Evolutionary conservation across 2,113 vertebrate species (phyloP), one percentile per base, ranked within the genome.

Genomic region (Turdus rufiventris): DNA sequence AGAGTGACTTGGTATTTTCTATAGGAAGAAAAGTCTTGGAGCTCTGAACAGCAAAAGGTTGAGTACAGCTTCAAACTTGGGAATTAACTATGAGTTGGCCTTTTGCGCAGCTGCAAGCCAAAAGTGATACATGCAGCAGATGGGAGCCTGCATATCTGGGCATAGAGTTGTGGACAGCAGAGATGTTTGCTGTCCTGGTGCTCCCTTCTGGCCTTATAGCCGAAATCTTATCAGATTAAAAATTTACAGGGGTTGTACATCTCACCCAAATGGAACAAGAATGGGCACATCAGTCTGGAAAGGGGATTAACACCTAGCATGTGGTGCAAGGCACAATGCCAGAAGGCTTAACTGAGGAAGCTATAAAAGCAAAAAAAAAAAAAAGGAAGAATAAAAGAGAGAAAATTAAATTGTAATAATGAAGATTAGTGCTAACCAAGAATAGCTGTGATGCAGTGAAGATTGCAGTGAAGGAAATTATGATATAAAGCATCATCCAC

Each of bases 271-370:
- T 33, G 73, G 36, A 91, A 83, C 75, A 94, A 78, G 91, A 92
- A 92, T 8, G 31, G 63, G 75, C 89, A 88, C 18, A 78, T 62
- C 20, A 5, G 70, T 87, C 81, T 85, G 70, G 77, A 91, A 93
- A 89, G 40, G 42, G 40, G 73, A 95, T 85, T 89, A 96, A 91
- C 68, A 92, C 60, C 51, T 87, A 71, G n/a, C 21, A 84, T 5
- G 4, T 57, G 42, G 54, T 54, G 36, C 83, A 87, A 94, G 65
- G 81, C 8, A 4, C 0, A 2, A 48, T 95, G 84, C 89, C 89
- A 96, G 73, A 77, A 91, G 51, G 57, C 73, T 95, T 77, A 95
- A 70, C 42, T 36, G 28, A 95, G 56, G 65, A 95, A 92, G 60
- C 56, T 67, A 71, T 91, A 91, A 93, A 76, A 93, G 42, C 7